Conservation (phyloP, 2,797 vertebrate genomes). For the Acropternis orthonyx region DNA sequence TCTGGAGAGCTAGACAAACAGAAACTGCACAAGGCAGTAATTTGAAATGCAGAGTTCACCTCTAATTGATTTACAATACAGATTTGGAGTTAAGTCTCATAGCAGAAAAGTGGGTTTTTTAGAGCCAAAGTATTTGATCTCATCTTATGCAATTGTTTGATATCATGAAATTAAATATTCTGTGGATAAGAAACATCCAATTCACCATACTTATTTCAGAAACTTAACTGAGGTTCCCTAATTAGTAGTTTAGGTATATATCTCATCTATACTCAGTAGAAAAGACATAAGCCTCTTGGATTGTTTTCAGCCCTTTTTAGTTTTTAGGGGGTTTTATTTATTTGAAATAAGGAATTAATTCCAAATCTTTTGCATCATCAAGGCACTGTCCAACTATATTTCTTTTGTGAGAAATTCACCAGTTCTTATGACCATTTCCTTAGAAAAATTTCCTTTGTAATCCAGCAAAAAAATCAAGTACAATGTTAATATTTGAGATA, state of each 20-base stretch:
- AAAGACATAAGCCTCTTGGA: not conserved
- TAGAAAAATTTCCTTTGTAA: not conserved
- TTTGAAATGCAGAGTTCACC: not conserved
- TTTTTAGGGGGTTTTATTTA: not conserved
- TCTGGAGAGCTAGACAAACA: not conserved
- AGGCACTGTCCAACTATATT: not conserved
- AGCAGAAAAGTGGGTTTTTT: not conserved
- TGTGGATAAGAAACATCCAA: not conserved
- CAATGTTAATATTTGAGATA: not conserved
- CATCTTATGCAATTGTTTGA: not conserved
- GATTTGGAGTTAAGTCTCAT: not conserved
- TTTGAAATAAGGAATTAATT: not conserved
- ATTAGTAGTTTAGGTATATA: not conserved
- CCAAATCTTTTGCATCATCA: not conserved
- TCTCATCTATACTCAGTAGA: not conserved
- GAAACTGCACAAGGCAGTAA: rapidly evolving
- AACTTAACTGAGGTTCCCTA: not conserved
- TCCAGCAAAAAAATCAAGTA: not conserved
- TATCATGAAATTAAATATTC: not conserved
- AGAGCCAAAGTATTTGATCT: not conserved
- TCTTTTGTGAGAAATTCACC: not conserved
- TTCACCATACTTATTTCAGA: not conserved
- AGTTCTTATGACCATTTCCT: not conserved
- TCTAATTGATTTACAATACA: not conserved
- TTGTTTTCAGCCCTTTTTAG: not conserved